Conservation (phyloP, 2,797 vertebrate species). For the Selene dorsalis region DNA sequence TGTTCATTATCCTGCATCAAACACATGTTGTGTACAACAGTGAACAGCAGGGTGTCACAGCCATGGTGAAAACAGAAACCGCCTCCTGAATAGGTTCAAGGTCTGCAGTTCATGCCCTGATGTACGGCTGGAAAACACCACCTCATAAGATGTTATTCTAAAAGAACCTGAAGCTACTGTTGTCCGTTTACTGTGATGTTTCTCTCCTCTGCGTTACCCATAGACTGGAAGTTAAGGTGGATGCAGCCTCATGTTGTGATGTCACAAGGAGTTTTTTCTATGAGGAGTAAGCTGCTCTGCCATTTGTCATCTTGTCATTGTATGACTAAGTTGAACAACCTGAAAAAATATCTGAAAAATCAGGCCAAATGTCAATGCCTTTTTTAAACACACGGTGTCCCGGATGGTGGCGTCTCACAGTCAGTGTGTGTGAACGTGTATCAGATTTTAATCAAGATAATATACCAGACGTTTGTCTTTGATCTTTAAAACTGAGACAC, state of each 20-base stretch:
- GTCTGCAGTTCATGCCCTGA: not conserved
- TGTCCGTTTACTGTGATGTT: not conserved
- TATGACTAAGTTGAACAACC: too few species aligned
- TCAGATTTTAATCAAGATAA: not conserved
- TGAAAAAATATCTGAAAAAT: too few species aligned
- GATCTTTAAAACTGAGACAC: not conserved
- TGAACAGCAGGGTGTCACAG: conserved; percentile 6
- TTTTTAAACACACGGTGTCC: too few species aligned
- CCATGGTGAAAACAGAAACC: conserved; percentile 4
- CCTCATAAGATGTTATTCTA: not conserved
- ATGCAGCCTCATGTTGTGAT: too few species aligned
- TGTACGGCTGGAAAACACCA: conserved; percentile 6
- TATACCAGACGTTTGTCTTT: not conserved
- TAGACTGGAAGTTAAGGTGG: too few species aligned
- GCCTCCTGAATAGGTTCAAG: conserved; percentile 11
- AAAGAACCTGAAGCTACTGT: not conserved
- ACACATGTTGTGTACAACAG: not conserved
- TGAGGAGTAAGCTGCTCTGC: too few species aligned
- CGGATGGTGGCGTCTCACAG: too few species aligned
- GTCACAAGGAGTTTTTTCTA: too few species aligned
- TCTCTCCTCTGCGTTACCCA: too few species aligned
- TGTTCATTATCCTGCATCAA: not conserved
- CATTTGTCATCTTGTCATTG: too few species aligned
- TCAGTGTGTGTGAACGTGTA: too few species aligned
- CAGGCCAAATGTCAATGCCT: too few species aligned